A percentile compares a stretch with the other conserved stretches of the same genome.
phyloP scores from a whole-genome alignment of 2,888 invertebrate species.

The Urechis unicinctus region DNA sequence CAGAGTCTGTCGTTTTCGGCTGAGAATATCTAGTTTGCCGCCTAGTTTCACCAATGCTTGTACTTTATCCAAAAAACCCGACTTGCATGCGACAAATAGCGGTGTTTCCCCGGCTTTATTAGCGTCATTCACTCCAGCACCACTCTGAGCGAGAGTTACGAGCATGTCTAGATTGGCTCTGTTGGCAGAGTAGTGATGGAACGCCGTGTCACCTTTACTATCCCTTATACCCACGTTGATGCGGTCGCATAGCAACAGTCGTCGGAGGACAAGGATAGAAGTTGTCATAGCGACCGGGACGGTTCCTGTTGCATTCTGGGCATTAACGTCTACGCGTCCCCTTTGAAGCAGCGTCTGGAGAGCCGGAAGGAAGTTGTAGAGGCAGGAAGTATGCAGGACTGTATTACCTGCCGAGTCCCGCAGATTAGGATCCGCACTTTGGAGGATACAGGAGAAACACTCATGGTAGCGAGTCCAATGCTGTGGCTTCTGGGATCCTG shows the following conservation, averaged over 20 bases:
- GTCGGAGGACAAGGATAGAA: background rate
- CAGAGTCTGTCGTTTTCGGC: background rate
- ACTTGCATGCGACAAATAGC: conserved; percentile 2
- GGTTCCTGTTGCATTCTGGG: background rate
- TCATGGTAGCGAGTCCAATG: no score
- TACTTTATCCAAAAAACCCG: conserved; percentile 5
- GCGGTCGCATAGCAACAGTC: background rate
- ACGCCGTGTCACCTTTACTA: background rate
- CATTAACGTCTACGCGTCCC: background rate
- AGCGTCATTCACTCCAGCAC: conserved; percentile 1
- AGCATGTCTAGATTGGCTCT: no score
- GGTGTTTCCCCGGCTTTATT: conserved; percentile 1
- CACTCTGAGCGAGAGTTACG: no score
- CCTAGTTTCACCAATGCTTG: conserved; percentile 1
- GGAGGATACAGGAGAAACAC: no score
- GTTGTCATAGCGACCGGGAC: background rate
- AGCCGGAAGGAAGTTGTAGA: no score
- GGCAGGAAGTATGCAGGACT: no score
- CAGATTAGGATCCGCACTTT: no score
- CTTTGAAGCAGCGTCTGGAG: no score
- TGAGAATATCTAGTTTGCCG: background rate
- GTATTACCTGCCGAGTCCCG: no score
- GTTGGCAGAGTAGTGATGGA: background rate
- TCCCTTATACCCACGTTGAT: background rate
- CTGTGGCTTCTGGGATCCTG: no score